Evolutionary conservation across 2,888 invertebrate genomes (phyloP), one percentile per base, ranked within the genome.

Genomic region (Hypsopygia costalis): DNA sequence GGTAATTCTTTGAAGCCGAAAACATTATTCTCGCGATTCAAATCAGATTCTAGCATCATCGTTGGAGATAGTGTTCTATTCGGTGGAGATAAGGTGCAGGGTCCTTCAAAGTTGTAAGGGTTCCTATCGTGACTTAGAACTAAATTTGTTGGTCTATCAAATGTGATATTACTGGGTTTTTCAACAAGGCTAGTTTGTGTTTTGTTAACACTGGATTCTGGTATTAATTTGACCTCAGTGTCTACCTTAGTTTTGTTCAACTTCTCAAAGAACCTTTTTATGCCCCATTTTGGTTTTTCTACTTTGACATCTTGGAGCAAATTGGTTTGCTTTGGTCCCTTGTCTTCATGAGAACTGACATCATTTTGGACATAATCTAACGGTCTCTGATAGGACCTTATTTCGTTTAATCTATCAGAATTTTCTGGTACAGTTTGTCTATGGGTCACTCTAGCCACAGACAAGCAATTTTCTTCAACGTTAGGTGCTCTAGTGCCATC

Each of bases 351-450:
- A 10, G 71, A 58, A 41, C 90, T 92, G 12, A 94, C 94, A 37
- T 94, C 93, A 61, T 95, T 95, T 54, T 92, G 94, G 0, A 95
- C 90, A 57, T 93, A 94, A 0, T 94, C 93, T 4, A 88, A 33
- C 0, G 86, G 86, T 43, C 85, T 59, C 36, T 79, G 87, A 41
- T 82, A 85, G 0, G 86, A 81, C 8, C 86, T 52, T 0, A 82
- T 74, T 49, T 86, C 86, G 40, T 77, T 71, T 0, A 81, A 21
- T 4, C 72, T 46, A 11, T 72, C 72, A 0, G 80, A 72, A 25
- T 79, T 76, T 29, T 80, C 79, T 20, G 67, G 66, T 0, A 59
- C 39, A 0, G 67, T 54, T 1, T 57, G 50, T 28, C 79, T 57
- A 11, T 61, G 63, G 0, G 58, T 59, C 0, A 60, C 52, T 37